Evolutionary conservation across 2,888 invertebrate genomes (phyloP).

Genomic region (Rhagonycha lutea): DNA sequence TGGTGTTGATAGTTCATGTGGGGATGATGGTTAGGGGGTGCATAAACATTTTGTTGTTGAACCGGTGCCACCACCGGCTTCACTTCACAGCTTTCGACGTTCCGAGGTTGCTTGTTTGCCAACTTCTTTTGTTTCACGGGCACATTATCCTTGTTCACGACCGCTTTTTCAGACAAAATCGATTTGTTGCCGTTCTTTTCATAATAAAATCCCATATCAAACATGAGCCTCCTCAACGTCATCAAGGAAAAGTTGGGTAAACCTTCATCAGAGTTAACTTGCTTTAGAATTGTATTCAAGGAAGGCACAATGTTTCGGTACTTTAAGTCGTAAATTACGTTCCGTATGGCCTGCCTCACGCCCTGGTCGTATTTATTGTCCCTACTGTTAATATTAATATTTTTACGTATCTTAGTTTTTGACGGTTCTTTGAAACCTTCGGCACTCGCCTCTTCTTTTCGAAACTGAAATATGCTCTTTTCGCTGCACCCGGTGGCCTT

Average conservation of each 20-base stretch:
- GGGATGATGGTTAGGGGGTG: constrained; percentile 20
- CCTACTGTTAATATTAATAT: constrained; percentile 52
- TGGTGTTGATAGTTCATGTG: constrained; percentile 28
- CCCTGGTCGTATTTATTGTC: constrained; percentile 51
- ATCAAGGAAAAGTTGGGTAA: constrained; percentile 53
- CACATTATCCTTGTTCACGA: constrained; percentile 24
- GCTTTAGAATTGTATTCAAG: constrained; percentile 49
- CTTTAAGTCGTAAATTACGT: constrained; percentile 51
- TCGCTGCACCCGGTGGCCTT: constrained; percentile 54
- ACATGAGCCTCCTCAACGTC: constrained; percentile 50
- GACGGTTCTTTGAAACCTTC: constrained; percentile 52
- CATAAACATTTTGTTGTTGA: constrained; percentile 18
- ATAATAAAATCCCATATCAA: constrained; percentile 54
- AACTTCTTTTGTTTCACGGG: background rate
- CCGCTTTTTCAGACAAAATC: constrained; percentile 46
- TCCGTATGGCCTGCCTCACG: constrained; percentile 49
- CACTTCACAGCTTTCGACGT: background rate
- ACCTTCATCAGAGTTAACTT: constrained; percentile 43
- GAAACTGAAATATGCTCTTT: constrained; percentile 53
- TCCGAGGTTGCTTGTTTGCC: background rate
- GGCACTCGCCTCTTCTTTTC: constrained; percentile 52
- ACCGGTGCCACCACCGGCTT: constrained; percentile 11
- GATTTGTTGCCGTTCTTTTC: constrained; percentile 51
- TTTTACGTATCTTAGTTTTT: constrained; percentile 51
- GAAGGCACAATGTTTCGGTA: constrained; percentile 49